phyloP scores from a whole-genome alignment of 2,888 invertebrate species.

The Erynnis tages region DNA sequence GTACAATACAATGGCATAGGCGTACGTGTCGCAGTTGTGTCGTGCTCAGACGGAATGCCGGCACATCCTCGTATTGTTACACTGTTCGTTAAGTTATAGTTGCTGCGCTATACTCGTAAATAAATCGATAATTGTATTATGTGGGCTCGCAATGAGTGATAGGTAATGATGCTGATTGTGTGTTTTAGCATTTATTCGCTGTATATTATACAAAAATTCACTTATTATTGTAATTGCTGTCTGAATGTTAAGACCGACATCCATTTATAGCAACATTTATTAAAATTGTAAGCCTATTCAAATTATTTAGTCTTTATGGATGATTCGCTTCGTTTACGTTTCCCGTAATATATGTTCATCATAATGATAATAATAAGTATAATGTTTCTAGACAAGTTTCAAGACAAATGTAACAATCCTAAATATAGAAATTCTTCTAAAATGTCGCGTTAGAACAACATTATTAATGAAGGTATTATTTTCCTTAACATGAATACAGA shows the following conservation, averaged over 20 bases:
- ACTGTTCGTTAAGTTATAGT: constrained; percentile 60
- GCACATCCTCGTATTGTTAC: constrained; percentile 46
- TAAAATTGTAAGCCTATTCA: too few relatives aligned
- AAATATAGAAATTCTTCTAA: background rate
- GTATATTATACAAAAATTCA: background rate
- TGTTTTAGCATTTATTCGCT: constrained; percentile 13
- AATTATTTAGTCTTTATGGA: too few relatives aligned
- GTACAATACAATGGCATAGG: constrained; percentile 65
- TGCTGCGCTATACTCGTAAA: constrained; percentile 48
- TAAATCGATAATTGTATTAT: constrained; percentile 71
- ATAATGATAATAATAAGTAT: too few relatives aligned
- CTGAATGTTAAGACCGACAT: too few relatives aligned
- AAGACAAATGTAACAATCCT: too few relatives aligned
- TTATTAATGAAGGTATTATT: background rate
- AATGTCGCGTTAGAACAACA: background rate
- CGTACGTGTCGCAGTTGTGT: constrained; percentile 54
- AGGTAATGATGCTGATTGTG: constrained; percentile 31
- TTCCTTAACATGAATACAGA: background rate
- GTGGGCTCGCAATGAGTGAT: constrained; percentile 50
- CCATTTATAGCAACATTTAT: too few relatives aligned
- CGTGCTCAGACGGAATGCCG: constrained; percentile 40
- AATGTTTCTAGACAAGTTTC: too few relatives aligned
- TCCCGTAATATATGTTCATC: too few relatives aligned
- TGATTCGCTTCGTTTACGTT: too few relatives aligned
- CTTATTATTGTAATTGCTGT: too few relatives aligned